Percentiles rank a stretch among this genome's conserved stretches.
These are phyloP conservation scores for Corvus moneduloides DNA, from an alignment of 2,113 vertebrate genomes.

Conservation along the genomic window DNA sequence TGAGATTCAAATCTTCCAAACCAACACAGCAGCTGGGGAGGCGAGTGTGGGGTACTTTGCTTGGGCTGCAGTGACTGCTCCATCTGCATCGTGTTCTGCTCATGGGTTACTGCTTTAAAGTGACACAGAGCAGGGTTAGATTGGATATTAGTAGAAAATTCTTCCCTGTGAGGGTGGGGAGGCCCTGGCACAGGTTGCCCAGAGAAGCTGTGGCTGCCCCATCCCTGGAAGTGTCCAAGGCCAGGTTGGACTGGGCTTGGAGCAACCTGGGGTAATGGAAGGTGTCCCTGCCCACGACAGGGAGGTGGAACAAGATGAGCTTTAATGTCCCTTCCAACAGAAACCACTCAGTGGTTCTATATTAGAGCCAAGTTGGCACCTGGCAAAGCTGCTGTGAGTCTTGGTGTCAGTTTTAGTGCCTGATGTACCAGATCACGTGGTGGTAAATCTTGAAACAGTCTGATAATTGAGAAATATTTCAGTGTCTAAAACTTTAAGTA, in stretches of 20 bases:
- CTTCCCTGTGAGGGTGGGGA: fast-evolving
- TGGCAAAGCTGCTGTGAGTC: not conserved
- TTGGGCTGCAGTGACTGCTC: not conserved
- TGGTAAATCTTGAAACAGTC: not conserved
- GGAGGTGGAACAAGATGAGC: fast-evolving
- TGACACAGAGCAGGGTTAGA: not conserved
- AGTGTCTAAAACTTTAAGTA: not conserved
- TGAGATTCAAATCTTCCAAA: not conserved
- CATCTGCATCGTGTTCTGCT: not conserved
- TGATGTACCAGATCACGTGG: not conserved
- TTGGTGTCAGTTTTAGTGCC: not conserved
- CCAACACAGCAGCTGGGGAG: not conserved
- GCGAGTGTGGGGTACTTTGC: fast-evolving
- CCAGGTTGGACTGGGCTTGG: fast-evolving
- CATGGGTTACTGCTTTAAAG: too few species aligned
- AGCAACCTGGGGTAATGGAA: fast-evolving
- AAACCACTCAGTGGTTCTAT: not conserved
- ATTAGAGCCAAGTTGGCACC: not conserved
- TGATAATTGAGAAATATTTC: constrained; percentile 2
- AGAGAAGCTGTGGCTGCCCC: not conserved
- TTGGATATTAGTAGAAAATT: not conserved
- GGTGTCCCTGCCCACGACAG: not conserved
- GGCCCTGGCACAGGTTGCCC: not conserved
- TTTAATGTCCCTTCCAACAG: not conserved
- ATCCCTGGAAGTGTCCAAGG: not conserved